phyloP scores from a whole-genome alignment of 1,140 invertebrate genomes.

The honey bee (Apis mellifera) region DNA sequence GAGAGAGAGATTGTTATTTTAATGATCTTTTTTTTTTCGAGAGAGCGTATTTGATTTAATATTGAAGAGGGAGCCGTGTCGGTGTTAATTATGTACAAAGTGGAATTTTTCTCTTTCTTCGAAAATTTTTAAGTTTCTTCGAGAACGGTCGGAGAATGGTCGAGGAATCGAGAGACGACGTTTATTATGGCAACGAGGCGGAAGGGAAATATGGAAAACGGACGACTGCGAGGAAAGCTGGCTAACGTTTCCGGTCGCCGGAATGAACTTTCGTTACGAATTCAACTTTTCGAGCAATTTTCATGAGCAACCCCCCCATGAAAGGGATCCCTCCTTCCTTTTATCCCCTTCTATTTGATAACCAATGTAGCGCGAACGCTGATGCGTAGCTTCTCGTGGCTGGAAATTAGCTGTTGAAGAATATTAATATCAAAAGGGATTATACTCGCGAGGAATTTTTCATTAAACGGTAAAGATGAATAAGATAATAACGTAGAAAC shows the following conservation, averaged over 20 bases:
- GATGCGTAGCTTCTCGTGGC: background rate
- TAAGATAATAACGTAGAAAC: background rate
- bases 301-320: background rate
- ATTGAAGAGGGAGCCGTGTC: background rate
- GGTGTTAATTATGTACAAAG: too few relatives aligned
- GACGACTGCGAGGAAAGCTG: background rate
- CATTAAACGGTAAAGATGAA: background rate
- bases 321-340: background rate
- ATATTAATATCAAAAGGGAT: conserved; percentile 34
- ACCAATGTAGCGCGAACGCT: conserved; percentile 41
- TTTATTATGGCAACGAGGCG: conserved; percentile 17
- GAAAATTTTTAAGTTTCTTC: background rate
- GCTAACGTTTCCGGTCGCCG: conserved; percentile 15
- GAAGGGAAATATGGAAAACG: background rate
- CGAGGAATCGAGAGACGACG: background rate
- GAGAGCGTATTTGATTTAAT: too few relatives aligned
- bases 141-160: background rate
- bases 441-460: conserved; percentile 36
- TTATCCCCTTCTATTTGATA: too few relatives aligned
- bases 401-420: conserved; percentile 28
- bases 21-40: too few relatives aligned
- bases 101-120: background rate
- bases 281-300: conserved; percentile 34
- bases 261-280: conserved; percentile 39
- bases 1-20: too few relatives aligned